These are phyloP conservation scores for Abrostola tripartita DNA, from an alignment of 2,888 invertebrate genomes.

Conservation along the genomic window DNA sequence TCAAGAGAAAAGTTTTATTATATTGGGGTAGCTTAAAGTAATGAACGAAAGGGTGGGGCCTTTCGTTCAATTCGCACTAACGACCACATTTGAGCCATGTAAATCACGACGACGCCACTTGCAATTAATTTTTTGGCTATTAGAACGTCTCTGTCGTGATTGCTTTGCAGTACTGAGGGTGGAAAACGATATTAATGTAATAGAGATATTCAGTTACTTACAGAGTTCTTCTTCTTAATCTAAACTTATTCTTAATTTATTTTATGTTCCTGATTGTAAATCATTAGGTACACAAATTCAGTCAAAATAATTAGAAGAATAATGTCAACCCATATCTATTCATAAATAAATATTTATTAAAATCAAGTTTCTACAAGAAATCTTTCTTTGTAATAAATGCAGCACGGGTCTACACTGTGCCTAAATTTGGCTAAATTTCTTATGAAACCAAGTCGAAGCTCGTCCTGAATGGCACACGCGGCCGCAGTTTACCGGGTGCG, in stretches of 20 bases:
- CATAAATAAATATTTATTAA: too few relatives aligned
- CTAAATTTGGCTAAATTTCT: slow-evolving; percentile 25
- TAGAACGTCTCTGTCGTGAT: slow-evolving; percentile 67
- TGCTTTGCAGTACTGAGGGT: slow-evolving; percentile 55
- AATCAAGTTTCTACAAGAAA: too few relatives aligned
- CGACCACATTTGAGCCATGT: slow-evolving; percentile 83
- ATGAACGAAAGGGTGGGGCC: too few relatives aligned
- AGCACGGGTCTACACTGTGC: slow-evolving; percentile 6
- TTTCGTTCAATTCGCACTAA: slow-evolving; percentile 82
- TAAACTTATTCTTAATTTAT: not conserved
- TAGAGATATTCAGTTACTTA: slow-evolving; percentile 14
- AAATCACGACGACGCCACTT: slow-evolving; percentile 81
- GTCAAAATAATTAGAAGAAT: too few relatives aligned
- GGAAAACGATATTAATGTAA: slow-evolving; percentile 39
- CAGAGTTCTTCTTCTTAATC: not conserved
- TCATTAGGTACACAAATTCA: too few relatives aligned
- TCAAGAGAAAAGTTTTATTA: slow-evolving; percentile 78
- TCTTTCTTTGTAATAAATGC: not conserved
- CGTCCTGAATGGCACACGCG: slow-evolving; percentile 42
- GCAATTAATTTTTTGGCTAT: slow-evolving; percentile 83
- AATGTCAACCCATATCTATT: too few relatives aligned
- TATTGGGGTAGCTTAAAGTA: slow-evolving; percentile 73
- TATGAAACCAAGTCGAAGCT: slow-evolving; percentile 39
- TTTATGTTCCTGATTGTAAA: too few relatives aligned
- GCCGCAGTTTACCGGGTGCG: slow-evolving; percentile 67